Evolutionary conservation across 2,113 vertebrate species (phyloP).

Genomic region (Nycticryphes semicollaris): DNA sequence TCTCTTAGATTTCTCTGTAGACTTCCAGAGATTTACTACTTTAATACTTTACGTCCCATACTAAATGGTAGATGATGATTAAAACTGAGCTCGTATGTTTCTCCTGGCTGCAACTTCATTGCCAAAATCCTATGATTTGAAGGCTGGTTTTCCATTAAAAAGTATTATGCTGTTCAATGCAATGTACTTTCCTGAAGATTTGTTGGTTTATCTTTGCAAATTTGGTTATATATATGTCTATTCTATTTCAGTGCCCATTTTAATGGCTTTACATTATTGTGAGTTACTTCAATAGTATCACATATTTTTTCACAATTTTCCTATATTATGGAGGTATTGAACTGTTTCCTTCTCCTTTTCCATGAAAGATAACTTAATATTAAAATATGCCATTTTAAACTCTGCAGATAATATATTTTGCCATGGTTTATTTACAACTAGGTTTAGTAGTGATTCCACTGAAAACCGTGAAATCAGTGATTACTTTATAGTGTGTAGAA

Average conservation of each 20-base stretch:
- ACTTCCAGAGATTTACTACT: not conserved
- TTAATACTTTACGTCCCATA: not conserved
- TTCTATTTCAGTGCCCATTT: not conserved
- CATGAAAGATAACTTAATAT: not conserved
- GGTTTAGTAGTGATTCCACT: not conserved
- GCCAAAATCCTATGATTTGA: not conserved
- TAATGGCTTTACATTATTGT: not conserved
- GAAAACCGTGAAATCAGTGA: not conserved
- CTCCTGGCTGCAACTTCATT: not conserved
- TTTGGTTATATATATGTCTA: not conserved
- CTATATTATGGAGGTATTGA: not conserved
- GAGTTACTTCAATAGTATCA: not conserved
- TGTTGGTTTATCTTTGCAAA: not conserved
- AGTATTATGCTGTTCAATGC: not conserved
- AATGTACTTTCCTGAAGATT: not conserved
- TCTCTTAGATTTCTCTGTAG: not conserved
- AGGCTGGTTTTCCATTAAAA: not conserved
- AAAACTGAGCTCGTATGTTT: slow-evolving; percentile 4
- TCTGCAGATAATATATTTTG: not conserved
- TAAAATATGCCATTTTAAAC: not conserved
- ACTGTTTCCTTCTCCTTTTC: not conserved
- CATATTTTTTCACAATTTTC: not conserved
- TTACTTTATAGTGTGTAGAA: not conserved
- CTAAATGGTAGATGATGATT: not conserved
- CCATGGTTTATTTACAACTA: not conserved